Base-by-base conservation (phyloP, 2,797 vertebrate species). In the Antennarius maculatus region DNA sequence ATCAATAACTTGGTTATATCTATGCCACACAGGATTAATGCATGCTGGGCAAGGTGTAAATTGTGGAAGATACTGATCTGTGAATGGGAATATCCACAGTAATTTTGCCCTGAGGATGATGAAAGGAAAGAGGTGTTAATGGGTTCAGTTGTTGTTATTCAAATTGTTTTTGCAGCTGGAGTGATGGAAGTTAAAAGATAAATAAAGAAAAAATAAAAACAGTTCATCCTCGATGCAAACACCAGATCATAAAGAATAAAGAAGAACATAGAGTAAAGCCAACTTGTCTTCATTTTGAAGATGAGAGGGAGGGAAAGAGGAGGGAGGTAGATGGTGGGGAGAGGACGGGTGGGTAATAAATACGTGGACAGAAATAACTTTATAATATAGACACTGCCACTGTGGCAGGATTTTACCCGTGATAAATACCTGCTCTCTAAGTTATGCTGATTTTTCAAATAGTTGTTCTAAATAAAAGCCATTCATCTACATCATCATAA, bases 361-460 rank as follows among this genome's bases (percentile, higher is more conserved):
- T 47, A 66, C 50, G 69, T 23, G 29, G 65, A 82, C 72, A 67
- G 61, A 74, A 81, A 75, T 76, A 80, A 73, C 46, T 52, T 69
- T 54, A 61, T 63, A 50, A 41, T 11, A 50, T 57, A 43, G 37
- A 65, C 29, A 42, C 46, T 74, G 57, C 10, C 12, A 50, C 65
- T 39, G 55, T 10, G 37, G 37, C 37, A 39, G 9, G 37, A 39
- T 39, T 39, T 39, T 10, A 39, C 7, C 18, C n/a, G 31, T 5
- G 8, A 77, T 5, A 46, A 53, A 54, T 3, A 53, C 13, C 2
- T 31, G 3, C 14, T 59, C 10, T 43, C 45, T 43, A 3, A 43
- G 15, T 43, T 5, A 43, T 3, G 7, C 2, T 0, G 6, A 27
- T 28, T 60, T 34, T 43, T 39, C 9, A 42, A 42, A 60, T 0